Percentiles rank a stretch among this genome's conserved stretches.
phyloP scores from a whole-genome alignment of 2,888 invertebrate species.

The Synergus umbraculus region DNA sequence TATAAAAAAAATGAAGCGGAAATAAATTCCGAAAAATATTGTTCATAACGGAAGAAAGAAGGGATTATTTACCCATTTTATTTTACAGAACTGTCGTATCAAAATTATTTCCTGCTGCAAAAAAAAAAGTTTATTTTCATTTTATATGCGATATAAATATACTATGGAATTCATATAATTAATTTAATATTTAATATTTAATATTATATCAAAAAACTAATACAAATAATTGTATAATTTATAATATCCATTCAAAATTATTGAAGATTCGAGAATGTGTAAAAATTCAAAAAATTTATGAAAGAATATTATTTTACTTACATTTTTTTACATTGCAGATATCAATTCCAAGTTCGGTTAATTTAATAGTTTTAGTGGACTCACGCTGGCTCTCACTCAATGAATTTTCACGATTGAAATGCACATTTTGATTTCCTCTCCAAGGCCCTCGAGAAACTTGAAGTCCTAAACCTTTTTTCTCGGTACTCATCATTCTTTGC shows the following conservation, averaged over 20 bases:
- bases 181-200: no score
- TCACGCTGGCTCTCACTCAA: background rate
- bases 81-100: slow-evolving; percentile 2
- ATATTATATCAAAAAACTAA: no score
- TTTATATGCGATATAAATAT: background rate
- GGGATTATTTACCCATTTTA: background rate
- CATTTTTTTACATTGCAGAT: slow-evolving; percentile 16
- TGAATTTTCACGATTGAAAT: slow-evolving; percentile 15
- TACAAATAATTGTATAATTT: no score
- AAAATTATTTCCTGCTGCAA: slow-evolving; percentile 15
- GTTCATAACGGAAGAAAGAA: background rate
- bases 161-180: background rate
- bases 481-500: slow-evolving; percentile 46
- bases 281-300: background rate
- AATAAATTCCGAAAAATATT: background rate
- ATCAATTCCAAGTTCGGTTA: slow-evolving; percentile 21
- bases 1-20: background rate
- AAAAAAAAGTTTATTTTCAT: background rate
- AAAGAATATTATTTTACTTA: slow-evolving; percentile 1
- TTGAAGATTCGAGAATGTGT: background rate
- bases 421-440: slow-evolving; percentile 34
- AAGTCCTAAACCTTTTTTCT: slow-evolving; percentile 53
- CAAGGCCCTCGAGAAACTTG: slow-evolving; percentile 56
- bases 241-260: no score
- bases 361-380: slow-evolving; percentile 13